Percentiles rank a stretch among this genome's conserved stretches.
phyloP scores from a whole-genome alignment of 1,140 invertebrate species.

The Cyrtorhinus lividipennis region DNA sequence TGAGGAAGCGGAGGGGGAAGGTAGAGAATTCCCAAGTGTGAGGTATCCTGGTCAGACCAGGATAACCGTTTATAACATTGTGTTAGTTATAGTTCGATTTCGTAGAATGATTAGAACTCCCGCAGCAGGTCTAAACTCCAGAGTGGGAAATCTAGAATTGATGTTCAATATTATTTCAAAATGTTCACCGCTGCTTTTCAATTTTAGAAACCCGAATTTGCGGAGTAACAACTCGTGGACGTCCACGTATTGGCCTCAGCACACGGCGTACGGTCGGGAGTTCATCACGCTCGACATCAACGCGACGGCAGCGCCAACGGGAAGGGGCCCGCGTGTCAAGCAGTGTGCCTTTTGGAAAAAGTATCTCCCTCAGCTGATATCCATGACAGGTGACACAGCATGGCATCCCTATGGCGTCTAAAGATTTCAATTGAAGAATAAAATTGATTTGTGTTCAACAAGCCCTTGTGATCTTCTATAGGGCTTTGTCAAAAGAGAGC shows the following conservation, averaged over 20 bases:
- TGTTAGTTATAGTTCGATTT: no score
- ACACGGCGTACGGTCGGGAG: constrained; percentile 66
- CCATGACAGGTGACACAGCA: constrained; percentile 45
- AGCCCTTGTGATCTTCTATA: no score
- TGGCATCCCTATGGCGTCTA: not conserved
- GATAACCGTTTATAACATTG: no score
- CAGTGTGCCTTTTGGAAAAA: constrained; percentile 95
- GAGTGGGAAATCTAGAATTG: no score
- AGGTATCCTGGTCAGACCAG: no score
- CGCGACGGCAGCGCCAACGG: constrained; percentile 43
- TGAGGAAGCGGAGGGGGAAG: no score
- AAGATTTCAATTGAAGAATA: not conserved
- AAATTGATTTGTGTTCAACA: no score
- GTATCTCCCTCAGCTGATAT: constrained; percentile 75
- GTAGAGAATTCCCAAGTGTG: no score
- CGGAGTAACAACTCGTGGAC: constrained; percentile 44
- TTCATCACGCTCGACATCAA: constrained; percentile 73
- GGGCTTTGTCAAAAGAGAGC: not conserved
- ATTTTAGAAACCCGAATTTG: constrained; percentile 52
- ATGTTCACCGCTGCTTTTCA: no score
- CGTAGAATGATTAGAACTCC: no score
- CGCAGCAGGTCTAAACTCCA: no score
- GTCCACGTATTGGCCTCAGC: constrained; percentile 64
- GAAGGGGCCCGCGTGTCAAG: constrained; percentile 69
- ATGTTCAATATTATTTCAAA: no score